A percentile compares a stretch with the other conserved stretches of the same genome.
Evolutionary conservation across 2,113 vertebrate genomes (phyloP).

Genomic region (Petaurus breviceps): DNA sequence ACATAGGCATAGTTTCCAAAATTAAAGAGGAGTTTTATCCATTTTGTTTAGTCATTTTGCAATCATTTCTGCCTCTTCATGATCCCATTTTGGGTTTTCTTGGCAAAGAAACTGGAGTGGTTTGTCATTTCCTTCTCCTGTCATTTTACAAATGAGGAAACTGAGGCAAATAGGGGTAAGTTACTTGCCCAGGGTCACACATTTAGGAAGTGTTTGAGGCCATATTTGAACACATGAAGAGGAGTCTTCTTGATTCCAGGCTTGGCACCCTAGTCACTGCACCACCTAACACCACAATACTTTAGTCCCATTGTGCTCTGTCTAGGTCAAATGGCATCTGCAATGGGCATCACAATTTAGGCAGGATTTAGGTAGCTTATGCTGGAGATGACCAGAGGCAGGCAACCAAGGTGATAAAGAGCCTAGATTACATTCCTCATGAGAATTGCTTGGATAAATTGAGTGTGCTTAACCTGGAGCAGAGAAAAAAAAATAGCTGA

Average conservation of each 20-base stretch:
- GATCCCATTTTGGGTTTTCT: neutral
- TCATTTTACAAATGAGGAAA: neutral
- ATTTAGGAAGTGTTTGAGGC: neutral
- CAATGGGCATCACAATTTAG: neutral
- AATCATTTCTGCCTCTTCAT: neutral
- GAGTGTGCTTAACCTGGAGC: neutral
- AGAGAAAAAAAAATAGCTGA: neutral
- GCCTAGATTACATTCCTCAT: neutral
- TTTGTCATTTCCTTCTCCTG: neutral
- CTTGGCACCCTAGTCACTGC: too few species aligned
- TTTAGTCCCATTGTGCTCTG: neutral
- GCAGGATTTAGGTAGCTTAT: neutral
- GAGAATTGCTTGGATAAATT: neutral
- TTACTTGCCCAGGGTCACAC: neutral
- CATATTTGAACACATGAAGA: neutral
- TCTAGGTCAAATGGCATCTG: neutral
- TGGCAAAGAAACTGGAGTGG: neutral
- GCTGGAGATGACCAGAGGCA: neutral
- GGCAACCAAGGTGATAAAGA: neutral
- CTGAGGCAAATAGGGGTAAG: neutral
- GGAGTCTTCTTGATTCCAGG: too few species aligned
- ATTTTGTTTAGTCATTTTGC: neutral
- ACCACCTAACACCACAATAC: neutral
- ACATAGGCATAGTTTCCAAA: neutral
- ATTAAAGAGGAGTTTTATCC: neutral